Evolutionary conservation across 2,888 invertebrate genomes (phyloP).

Genomic region (Ephialtes manifestator): DNA sequence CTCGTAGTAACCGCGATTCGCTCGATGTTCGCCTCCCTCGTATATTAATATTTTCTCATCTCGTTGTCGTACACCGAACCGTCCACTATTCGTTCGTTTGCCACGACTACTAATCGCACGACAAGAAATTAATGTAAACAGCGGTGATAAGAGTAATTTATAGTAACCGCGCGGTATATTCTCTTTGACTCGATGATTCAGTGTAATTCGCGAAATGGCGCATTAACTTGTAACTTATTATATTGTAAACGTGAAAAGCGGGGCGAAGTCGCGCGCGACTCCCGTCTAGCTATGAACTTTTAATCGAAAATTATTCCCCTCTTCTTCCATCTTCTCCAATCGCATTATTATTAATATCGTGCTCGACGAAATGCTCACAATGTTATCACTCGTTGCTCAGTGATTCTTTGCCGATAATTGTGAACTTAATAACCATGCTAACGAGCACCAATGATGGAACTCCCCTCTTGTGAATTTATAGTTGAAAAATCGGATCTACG

Average conservation of each 20-base stretch:
- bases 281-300: background rate
- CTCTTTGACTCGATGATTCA: slow-evolving; percentile 71
- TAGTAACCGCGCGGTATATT: slow-evolving; percentile 76
- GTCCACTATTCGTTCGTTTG: slow-evolving; percentile 62
- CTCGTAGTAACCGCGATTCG: slow-evolving; percentile 44
- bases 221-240: slow-evolving; percentile 67
- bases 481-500: slow-evolving; percentile 62
- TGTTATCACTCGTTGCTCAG: slow-evolving; percentile 53
- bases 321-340: slow-evolving; percentile 21
- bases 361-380: slow-evolving; percentile 48
- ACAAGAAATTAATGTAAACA: slow-evolving; percentile 84
- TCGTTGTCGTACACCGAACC: slow-evolving; percentile 51
- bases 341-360: slow-evolving; percentile 53
- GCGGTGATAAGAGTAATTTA: slow-evolving; percentile 82
- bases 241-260: slow-evolving; percentile 12
- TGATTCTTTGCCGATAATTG: slow-evolving; percentile 63
- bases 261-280: slow-evolving; percentile 10
- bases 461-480: slow-evolving; percentile 50
- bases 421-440: slow-evolving; percentile 45
- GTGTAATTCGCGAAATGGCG: slow-evolving; percentile 68
- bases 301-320: slow-evolving; percentile 22
- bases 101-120: slow-evolving; percentile 82
- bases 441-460: slow-evolving; percentile 14
- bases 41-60: slow-evolving; percentile 47
- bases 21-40: slow-evolving; percentile 24